Conservation (phyloP, 2,797 vertebrate species). For the Emys orbicularis region DNA sequence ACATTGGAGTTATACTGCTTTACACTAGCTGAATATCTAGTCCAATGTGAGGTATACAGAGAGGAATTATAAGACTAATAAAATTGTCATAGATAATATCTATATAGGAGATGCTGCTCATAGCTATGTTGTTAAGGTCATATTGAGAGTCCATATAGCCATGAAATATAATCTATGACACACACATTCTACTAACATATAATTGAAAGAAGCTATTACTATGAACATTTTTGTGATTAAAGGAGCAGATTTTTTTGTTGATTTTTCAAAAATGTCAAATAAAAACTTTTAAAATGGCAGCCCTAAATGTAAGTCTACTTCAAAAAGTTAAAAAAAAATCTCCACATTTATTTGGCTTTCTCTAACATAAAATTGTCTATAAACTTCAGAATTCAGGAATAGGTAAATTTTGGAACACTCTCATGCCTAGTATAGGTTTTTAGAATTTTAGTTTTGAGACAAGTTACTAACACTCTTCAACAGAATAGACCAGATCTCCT, state of each 20-base stretch:
- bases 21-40: background rate
- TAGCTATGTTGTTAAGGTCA: background rate
- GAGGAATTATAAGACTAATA: background rate
- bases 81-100: background rate
- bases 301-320: background rate
- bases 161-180: background rate
- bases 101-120: background rate
- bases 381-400: background rate
- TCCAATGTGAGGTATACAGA: background rate
- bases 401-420: background rate
- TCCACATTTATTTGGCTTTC: background rate
- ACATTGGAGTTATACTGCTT: background rate
- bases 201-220: background rate
- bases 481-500: background rate
- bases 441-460: constrained; percentile 2
- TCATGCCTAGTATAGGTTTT: background rate
- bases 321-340: background rate
- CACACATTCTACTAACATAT: fast-evolving
- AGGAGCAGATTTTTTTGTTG: background rate
- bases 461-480: background rate
- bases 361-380: background rate
- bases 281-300: background rate
- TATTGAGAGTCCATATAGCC: background rate
- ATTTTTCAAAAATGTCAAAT: background rate
- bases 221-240: background rate